Evolutionary conservation across 2,888 invertebrate genomes (phyloP).

Genomic region (Smittia sp.): DNA sequence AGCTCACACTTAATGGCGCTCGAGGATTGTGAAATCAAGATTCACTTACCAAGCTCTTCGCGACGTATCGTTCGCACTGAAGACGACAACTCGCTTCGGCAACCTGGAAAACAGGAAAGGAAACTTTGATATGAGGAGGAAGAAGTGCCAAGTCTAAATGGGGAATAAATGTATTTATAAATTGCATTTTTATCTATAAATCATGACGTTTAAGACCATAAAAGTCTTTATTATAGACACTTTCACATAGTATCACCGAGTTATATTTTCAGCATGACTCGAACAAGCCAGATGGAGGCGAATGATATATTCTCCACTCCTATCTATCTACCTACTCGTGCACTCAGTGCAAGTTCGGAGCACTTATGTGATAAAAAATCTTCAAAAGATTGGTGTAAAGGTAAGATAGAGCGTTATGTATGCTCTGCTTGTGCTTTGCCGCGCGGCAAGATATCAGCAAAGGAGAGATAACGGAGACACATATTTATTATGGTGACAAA

Average conservation of each 20-base stretch:
- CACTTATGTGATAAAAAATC: not conserved
- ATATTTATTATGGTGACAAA: conserved; percentile 41
- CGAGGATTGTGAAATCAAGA: not conserved
- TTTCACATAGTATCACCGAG: conserved; percentile 35
- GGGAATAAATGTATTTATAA: conserved; percentile 40
- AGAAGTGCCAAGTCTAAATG: conserved; percentile 27
- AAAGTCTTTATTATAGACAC: conserved; percentile 41
- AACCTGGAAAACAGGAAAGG: not conserved
- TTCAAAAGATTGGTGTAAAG: not conserved
- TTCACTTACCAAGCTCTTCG: conserved; percentile 23
- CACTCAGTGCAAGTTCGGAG: not conserved
- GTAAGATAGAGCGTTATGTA: not conserved
- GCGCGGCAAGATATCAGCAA: not conserved
- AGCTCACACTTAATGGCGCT: no score
- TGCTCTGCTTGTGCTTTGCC: not conserved
- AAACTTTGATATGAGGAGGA: not conserved
- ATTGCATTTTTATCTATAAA: conserved; percentile 40
- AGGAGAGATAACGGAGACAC: conserved; percentile 25
- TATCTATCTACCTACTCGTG: not conserved
- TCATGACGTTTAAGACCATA: conserved; percentile 39
- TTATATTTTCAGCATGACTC: conserved; percentile 26
- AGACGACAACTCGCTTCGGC: not conserved
- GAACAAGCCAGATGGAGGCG: not conserved
- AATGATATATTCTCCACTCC: not conserved
- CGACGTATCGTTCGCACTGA: not conserved